phyloP scores from a whole-genome alignment of 2,888 invertebrate species.

The Loripinus fragilis region DNA sequence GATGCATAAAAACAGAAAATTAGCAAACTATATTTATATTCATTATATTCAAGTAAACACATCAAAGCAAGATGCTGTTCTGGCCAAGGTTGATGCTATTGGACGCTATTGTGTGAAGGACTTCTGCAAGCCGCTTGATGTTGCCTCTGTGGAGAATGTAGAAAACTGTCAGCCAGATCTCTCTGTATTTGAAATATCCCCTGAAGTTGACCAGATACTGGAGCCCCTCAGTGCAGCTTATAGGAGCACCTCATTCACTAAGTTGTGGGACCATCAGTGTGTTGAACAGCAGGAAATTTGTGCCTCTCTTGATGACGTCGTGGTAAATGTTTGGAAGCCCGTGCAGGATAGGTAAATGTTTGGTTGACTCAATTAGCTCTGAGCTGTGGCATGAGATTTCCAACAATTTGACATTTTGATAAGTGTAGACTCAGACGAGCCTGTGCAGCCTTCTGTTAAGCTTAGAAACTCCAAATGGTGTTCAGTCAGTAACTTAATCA shows the following conservation, averaged over 20 bases:
- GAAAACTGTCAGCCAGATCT: slow-evolving; percentile 5
- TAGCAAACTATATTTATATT: too few relatives aligned
- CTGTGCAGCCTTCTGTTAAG: too few relatives aligned
- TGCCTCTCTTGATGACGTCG: background rate
- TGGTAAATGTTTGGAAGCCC: slow-evolving; percentile 13
- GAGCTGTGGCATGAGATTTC: too few relatives aligned
- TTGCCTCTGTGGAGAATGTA: background rate
- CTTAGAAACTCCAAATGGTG: too few relatives aligned
- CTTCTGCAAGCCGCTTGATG: slow-evolving; percentile 18
- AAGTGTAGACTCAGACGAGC: too few relatives aligned
- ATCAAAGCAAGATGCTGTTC: background rate
- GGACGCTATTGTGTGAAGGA: slow-evolving; percentile 5
- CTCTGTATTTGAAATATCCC: background rate
- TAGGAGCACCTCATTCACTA: slow-evolving; percentile 7
- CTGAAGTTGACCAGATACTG: slow-evolving; percentile 4
- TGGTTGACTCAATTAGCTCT: too few relatives aligned
- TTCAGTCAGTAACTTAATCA: too few relatives aligned
- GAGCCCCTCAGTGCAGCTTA: background rate
- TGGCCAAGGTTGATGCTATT: background rate
- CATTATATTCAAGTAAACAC: too few relatives aligned
- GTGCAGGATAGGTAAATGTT: slow-evolving; percentile 6
- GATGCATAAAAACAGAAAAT: too few relatives aligned
- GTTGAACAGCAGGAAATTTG: background rate
- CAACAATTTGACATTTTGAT: too few relatives aligned
- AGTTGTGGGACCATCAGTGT: slow-evolving; percentile 11